Base-by-base conservation (phyloP, 2,888 invertebrate genomes). In the Galerucella pusilla region DNA sequence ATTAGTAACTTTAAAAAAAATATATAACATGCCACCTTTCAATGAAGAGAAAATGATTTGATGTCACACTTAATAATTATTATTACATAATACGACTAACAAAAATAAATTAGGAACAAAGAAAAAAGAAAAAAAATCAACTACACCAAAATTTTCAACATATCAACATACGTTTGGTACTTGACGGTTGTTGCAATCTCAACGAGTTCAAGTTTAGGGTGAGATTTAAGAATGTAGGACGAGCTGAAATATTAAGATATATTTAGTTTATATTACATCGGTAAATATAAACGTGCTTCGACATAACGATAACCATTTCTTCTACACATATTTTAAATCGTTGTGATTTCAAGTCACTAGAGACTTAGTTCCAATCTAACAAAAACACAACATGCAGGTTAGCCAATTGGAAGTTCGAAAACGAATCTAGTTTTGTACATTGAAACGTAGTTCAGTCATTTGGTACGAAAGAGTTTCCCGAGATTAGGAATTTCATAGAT, bases 161-260 rank as follows among this genome's bases (percentile, higher is more conserved):
- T 68, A 77, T 60, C 66, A 78, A 96, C 96, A 90, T 96, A 96
- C 96, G 94, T 94, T 96, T 96, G 88, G 90, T 86, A 82, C 87
- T 89, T 84, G 92, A 92, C 86, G 93, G 91, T 88, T 94, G 95
- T 90, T 94, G 95, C 87, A 94, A 93, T 89, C 96, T 93, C 90
- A 96, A 91, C 86, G 95, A 93, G 91, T 96, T 96, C 90, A 96
- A 93, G 92, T 95, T 96, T 92, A 96, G 91, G 91, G 94, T 96
- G 91, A 98, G 94, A 93, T 97, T 97, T 91, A 98, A 94, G 93
- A 97, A 98, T 89, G 97, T 98, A 88, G 98, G 98, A 87, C 98
- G 96, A 90, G 97, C 97, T 98, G 97, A 91, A 94, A 94, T 90
- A 88, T 83, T 80, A 85, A 83, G 83, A 82, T 71, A 67, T 68